These are phyloP conservation scores for Micropoecilia bifurca DNA, from an alignment of 2,797 vertebrate genomes.

Conservation along the genomic window DNA sequence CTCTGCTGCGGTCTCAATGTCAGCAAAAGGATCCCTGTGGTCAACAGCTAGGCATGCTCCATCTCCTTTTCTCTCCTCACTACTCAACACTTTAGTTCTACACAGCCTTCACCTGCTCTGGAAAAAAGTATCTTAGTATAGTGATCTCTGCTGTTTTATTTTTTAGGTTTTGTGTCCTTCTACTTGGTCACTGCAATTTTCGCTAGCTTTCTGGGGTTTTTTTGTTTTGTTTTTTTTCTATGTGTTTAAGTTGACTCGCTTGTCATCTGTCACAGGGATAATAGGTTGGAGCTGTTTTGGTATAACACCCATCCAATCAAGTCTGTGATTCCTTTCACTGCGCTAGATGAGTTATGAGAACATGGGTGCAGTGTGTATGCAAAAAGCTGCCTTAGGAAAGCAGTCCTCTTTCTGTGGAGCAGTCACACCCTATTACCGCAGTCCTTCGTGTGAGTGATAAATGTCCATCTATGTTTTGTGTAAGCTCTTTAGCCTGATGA, in stretches of 20 bases:
- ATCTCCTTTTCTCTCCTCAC: slow-evolving; percentile 33
- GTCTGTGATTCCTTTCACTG: slow-evolving; percentile 72
- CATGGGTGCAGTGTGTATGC: slow-evolving; percentile 55
- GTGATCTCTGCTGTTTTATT: slow-evolving; percentile 36
- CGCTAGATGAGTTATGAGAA: slow-evolving; percentile 70
- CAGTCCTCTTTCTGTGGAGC: slow-evolving; percentile 45
- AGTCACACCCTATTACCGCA: slow-evolving; percentile 52
- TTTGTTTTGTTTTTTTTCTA: slow-evolving; percentile 34
- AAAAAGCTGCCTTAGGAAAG: slow-evolving; percentile 59
- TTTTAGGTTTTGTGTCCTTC: slow-evolving; percentile 49
- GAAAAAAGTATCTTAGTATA: slow-evolving; percentile 46
- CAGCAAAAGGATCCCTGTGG: slow-evolving; percentile 45
- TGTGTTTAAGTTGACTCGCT: slow-evolving; percentile 34
- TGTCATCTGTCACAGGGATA: slow-evolving; percentile 70
- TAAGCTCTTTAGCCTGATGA: slow-evolving; percentile 28
- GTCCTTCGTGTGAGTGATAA: slow-evolving; percentile 50
- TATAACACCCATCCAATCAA: slow-evolving; percentile 63
- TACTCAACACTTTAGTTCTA: slow-evolving; percentile 9
- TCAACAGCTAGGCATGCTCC: slow-evolving; percentile 32
- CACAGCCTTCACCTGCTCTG: slow-evolving; percentile 6
- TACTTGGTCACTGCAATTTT: slow-evolving; percentile 61
- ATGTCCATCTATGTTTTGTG: slow-evolving; percentile 57
- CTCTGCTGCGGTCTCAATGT: slow-evolving; percentile 50
- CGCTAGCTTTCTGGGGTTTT: slow-evolving; percentile 45
- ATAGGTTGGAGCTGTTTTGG: slow-evolving; percentile 68